Conservation (phyloP, 2,888 invertebrate species). For the Poecilus cupreus region DNA sequence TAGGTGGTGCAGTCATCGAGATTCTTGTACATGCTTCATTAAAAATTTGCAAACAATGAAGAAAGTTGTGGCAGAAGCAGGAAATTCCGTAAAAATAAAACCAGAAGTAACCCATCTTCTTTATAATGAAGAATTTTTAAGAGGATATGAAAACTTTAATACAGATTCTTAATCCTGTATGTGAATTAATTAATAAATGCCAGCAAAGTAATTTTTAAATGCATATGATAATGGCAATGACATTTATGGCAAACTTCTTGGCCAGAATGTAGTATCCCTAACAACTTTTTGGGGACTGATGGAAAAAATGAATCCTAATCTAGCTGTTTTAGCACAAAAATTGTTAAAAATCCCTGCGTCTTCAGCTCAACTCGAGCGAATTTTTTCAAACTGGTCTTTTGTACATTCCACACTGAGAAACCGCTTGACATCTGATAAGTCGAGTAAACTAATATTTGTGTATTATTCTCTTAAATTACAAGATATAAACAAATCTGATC, state of each 20-base stretch:
- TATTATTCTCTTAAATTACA: constrained; percentile 4
- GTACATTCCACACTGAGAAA: constrained; percentile 3
- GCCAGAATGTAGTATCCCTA: no score
- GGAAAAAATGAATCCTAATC: no score
- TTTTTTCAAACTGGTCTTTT: no score
- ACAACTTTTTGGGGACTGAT: no score
- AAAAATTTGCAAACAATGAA: constrained; percentile 43
- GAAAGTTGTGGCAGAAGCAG: constrained; percentile 32
- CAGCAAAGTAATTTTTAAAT: neutral
- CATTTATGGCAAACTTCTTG: neutral
- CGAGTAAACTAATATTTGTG: neutral
- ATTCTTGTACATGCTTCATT: constrained; percentile 26
- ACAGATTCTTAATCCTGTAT: neutral
- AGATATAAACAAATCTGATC: neutral
- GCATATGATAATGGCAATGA: neutral
- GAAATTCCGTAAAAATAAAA: neutral
- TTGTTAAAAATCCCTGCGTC: no score
- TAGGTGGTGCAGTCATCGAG: no score
- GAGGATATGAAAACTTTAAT: neutral
- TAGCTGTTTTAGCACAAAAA: no score
- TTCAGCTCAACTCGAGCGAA: no score
- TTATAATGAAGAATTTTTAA: constrained; percentile 18
- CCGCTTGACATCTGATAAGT: neutral
- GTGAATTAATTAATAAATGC: constrained; percentile 12
- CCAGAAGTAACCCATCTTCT: constrained; percentile 4